A percentile compares a stretch with the other conserved stretches of the same genome.
These are phyloP conservation scores for Crypturellus undulatus DNA, from an alignment of 2,113 vertebrate species.

Conservation along the genomic window DNA sequence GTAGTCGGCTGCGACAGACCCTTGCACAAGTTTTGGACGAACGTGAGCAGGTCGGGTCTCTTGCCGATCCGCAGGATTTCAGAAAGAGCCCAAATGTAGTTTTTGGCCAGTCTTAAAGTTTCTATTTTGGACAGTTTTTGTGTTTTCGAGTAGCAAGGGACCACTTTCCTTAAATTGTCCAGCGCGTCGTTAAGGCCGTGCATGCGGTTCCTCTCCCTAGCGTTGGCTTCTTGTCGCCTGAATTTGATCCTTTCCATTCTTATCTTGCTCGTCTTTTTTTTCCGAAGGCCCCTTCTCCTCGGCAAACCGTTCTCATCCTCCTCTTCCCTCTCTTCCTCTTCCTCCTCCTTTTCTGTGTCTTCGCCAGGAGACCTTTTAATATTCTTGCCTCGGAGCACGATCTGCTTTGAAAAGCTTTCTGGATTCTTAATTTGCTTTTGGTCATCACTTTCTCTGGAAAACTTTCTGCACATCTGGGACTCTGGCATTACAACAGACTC, in stretches of 20 bases:
- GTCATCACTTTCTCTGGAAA: slow-evolving; percentile 88
- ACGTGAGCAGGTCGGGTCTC: slow-evolving; percentile 95
- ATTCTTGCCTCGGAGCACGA: slow-evolving; percentile 81
- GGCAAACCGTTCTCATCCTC: slow-evolving; percentile 88
- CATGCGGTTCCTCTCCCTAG: slow-evolving; percentile 95
- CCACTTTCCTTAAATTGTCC: slow-evolving; percentile 98
- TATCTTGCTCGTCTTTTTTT: slow-evolving; percentile 91
- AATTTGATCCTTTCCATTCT: slow-evolving; percentile 90
- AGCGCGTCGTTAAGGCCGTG: slow-evolving; percentile 95
- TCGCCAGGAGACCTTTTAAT: slow-evolving; percentile 87
- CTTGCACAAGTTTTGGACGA: slow-evolving; percentile 98
- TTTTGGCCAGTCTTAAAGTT: slow-evolving; percentile 96
- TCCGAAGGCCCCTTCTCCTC: slow-evolving; percentile 90
- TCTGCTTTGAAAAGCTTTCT: slow-evolving; percentile 83
- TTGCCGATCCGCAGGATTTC: slow-evolving; percentile 97
- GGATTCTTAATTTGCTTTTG: slow-evolving; percentile 87
- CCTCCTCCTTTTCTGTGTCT: slow-evolving; percentile 89
- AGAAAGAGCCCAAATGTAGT: slow-evolving; percentile 99
- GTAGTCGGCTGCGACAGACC: slow-evolving; percentile 98
- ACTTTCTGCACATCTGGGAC: slow-evolving; percentile 92
- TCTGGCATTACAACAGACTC: slow-evolving; percentile 94
- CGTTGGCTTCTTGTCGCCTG: slow-evolving; percentile 94
- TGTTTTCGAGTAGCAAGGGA: slow-evolving; percentile 98
- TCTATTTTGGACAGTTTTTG: slow-evolving; percentile 99
- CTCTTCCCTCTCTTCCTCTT: slow-evolving; percentile 89